Percentiles rank a stretch among this genome's conserved stretches.
These are phyloP conservation scores for Hetaerina titia DNA, from an alignment of 2,888 invertebrate species.

Conservation along the genomic window DNA sequence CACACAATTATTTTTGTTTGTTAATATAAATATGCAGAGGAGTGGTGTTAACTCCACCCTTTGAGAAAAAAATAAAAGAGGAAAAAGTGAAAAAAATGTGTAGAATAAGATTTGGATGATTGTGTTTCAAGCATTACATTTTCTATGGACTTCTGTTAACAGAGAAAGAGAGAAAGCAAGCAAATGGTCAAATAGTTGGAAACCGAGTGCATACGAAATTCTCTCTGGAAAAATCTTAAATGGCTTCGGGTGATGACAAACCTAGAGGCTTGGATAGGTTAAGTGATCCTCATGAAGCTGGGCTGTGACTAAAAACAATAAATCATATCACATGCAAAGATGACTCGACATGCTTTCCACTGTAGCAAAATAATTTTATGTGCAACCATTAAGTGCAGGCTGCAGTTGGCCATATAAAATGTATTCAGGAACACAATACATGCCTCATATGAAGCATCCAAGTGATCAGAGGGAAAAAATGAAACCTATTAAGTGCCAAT, in stretches of 20 bases:
- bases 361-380: slow-evolving; percentile 1
- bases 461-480: slow-evolving; percentile 35
- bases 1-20: slow-evolving; percentile 67
- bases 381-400: background rate
- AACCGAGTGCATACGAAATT: slow-evolving; percentile 36
- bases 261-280: slow-evolving; percentile 67
- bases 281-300: slow-evolving; percentile 61
- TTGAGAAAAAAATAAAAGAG: slow-evolving; percentile 55
- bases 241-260: slow-evolving; percentile 63
- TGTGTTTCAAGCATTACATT: slow-evolving; percentile 66
- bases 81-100: slow-evolving; percentile 65
- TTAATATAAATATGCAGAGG: slow-evolving; percentile 64
- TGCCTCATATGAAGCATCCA: slow-evolving; percentile 37
- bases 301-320: slow-evolving; percentile 65
- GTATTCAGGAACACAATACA: slow-evolving; percentile 58
- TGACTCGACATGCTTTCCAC: slow-evolving; percentile 64
- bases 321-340: slow-evolving; percentile 65
- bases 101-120: slow-evolving; percentile 63
- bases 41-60: slow-evolving; percentile 57
- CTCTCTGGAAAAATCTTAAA: slow-evolving; percentile 46
- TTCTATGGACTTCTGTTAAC: slow-evolving; percentile 57
- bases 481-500: background rate
- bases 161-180: slow-evolving; percentile 40
- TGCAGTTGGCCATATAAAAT: slow-evolving; percentile 58
- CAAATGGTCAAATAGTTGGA: slow-evolving; percentile 47